Evolutionary conservation across 1,140 invertebrate genomes (phyloP), one percentile per base, ranked within the genome.

Genomic region (Copidosoma floridanum): DNA sequence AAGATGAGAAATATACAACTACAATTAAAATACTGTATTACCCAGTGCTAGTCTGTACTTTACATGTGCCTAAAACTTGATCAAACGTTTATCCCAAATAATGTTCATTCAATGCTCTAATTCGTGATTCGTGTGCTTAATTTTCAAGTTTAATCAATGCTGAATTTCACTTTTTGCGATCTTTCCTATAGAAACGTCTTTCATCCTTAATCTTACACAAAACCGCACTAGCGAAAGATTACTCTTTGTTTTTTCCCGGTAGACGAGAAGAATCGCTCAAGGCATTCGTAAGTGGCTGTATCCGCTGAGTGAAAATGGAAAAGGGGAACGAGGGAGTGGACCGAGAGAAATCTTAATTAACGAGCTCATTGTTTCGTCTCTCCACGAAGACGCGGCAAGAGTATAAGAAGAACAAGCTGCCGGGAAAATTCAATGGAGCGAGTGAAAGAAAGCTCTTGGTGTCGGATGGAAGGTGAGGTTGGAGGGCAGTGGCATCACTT

Each of bases 261-360:
- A 38, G 50, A 23, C 27, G 41, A 50, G 35, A 48, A 46, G 59
- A 56, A 65, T 57, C 35, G 65, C 62, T 67, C 50, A 51, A 48
- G 65, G 70, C 61, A 66, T 47, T 65, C 41, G 54, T 24, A 61
- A 61, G 51, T 61, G 44, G 51, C 18, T 50, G 24, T 35, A 27
- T 23, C 37, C 23, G 6, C 5, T 7, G 40, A 46, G 50, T 5
- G 29, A 23, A 64, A 23, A 40, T 12, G 27, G 26, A 46, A 38
- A 16, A 46, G 18, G 24, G 7, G 48, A 63, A n/a, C n/a, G n/a
- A n/a, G n/a, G n/a, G n/a, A n/a, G 56, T 57, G 52, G 65, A 65
- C 64, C 58, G 71, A 74, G 73, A 72, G 70, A 76, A 75, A 77
- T 74, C 69, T 77, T 76, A 79, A 77, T 79, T 76, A 79, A 77